Evolutionary conservation across 2,888 invertebrate species (phyloP).

Genomic region (Caenorhabditis sp.): DNA sequence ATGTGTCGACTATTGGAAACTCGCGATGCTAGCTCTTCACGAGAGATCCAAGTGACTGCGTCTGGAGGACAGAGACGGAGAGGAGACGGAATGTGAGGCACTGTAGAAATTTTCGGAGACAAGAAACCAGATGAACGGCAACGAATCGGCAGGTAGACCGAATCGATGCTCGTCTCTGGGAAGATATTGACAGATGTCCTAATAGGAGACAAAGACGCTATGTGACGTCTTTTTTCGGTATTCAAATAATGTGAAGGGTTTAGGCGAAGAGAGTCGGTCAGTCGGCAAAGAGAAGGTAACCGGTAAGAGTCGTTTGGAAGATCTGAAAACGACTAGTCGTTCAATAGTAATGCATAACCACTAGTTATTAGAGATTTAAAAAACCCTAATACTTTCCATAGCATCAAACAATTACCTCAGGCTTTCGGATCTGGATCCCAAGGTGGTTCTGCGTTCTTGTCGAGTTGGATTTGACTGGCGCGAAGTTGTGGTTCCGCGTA

Average conservation of each 20-base stretch:
- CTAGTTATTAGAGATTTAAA: too few relatives aligned
- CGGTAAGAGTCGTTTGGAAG: neutral
- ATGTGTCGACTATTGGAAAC: conserved; percentile 66
- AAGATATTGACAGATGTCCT: neutral
- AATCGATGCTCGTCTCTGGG: conserved; percentile 35
- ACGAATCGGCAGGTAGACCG: conserved; percentile 37
- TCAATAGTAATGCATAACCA: neutral
- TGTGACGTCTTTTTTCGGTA: neutral
- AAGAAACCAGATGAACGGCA: conserved; percentile 24
- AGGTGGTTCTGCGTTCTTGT: conserved; percentile 78
- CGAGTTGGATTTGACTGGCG: conserved; percentile 71
- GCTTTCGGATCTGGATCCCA: conserved; percentile 78
- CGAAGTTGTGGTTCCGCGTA: conserved; percentile 71
- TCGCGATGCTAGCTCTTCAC: conserved; percentile 70
- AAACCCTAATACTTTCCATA: too few relatives aligned
- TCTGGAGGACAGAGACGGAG: conserved; percentile 65
- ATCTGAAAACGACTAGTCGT: conserved; percentile 14
- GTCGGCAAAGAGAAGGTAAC: conserved; percentile 18
- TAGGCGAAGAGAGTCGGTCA: conserved; percentile 43
- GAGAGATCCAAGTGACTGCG: conserved; percentile 65
- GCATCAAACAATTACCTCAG: conserved; percentile 60
- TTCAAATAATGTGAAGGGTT: neutral
- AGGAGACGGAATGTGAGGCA: conserved; percentile 41
- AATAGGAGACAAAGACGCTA: neutral
- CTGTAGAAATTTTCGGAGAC: conserved; percentile 50